Evolutionary conservation across 2,797 vertebrate species (phyloP), one percentile per base, ranked within the genome.

Genomic region (Hippocampus kuda): DNA sequence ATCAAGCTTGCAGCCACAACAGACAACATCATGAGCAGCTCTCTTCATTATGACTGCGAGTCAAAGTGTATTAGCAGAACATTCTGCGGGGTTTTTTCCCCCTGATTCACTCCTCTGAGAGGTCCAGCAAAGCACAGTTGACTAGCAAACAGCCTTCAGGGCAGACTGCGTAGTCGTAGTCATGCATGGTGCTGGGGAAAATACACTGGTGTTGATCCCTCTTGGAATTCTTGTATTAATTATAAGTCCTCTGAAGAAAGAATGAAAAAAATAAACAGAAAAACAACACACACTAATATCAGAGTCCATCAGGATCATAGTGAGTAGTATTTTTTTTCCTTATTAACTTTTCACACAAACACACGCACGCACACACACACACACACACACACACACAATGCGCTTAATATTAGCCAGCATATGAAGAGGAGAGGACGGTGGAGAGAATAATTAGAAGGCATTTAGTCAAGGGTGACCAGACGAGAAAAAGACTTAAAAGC

Each of bases 21-120:
- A 84, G 87, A 83, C 82, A 77, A 66, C 78, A 73, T 86, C 80
- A 85, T 87, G 85, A 86, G 74, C 0, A 44, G 60, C 68, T 74
- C 63, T 69, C 76, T 73, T 66, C 7, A 76, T 75, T 79, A 81
- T 64, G 71, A 75, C 69, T 77, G 77, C 67, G 56, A 78, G 74
- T 81, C 83, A 68, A 62, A 73, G 75, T 71, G 75, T 75, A 82
- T 86, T 80, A 79, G 66, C 30, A 73, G 16, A 78, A 81, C 66
- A 77, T 66, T 68, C 68, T 72, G 2, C 1, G 34, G 34, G 34
- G 34, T 1, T 2, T 12, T 13, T 11, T 4, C 72, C 77, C 77
- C 68, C 69, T 75, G 72, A 81, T 81, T 80, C 76, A 72, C 72
- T 75, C 57, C 49, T 66, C 71, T 75, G 78, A 78, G 75, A 80